Percentiles rank a stretch among this genome's conserved stretches.
These are phyloP conservation scores for Caprella mutica DNA, from an alignment of 2,888 invertebrate species.

Conservation along the genomic window DNA sequence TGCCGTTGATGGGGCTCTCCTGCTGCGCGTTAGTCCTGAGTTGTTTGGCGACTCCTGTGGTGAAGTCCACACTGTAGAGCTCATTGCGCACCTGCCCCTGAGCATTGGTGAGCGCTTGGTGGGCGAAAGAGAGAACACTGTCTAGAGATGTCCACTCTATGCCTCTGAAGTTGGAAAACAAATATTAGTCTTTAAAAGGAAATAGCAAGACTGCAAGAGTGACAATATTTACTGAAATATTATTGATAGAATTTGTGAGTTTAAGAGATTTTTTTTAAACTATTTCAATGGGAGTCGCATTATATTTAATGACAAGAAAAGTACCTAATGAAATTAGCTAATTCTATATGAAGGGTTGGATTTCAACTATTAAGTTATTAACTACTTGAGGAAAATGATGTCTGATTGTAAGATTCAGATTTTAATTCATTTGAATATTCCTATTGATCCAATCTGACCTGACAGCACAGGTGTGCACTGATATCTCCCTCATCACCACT, in stretches of 20 bases:
- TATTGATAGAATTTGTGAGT: not conserved
- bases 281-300: too few relatives aligned
- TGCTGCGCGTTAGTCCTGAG: constrained; percentile 40
- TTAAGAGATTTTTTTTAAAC: too few relatives aligned
- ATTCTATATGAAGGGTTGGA: too few relatives aligned
- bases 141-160: constrained; percentile 44
- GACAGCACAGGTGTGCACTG: constrained; percentile 47
- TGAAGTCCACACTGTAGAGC: constrained; percentile 45
- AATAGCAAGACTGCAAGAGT: constrained; percentile 18
- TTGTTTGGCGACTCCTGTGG: constrained; percentile 41
- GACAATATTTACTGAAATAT: not conserved
- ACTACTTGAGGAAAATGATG: too few relatives aligned
- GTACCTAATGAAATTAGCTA: too few relatives aligned
- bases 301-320: too few relatives aligned
- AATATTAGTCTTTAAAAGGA: not conserved
- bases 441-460: constrained; percentile 12
- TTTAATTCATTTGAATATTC: too few relatives aligned
- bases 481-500: constrained; percentile 47
- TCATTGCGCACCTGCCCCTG: constrained; percentile 45
- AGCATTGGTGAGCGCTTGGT: constrained; percentile 34
- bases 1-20: constrained; percentile 47
- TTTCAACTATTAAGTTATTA: too few relatives aligned
- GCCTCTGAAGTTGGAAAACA: constrained; percentile 38
- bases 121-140: constrained; percentile 41
- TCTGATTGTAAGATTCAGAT: too few relatives aligned